Percentiles rank a stretch among this genome's conserved stretches.
phyloP scores from a whole-genome alignment of 1,140 invertebrate species.

The Megathymus violae region DNA sequence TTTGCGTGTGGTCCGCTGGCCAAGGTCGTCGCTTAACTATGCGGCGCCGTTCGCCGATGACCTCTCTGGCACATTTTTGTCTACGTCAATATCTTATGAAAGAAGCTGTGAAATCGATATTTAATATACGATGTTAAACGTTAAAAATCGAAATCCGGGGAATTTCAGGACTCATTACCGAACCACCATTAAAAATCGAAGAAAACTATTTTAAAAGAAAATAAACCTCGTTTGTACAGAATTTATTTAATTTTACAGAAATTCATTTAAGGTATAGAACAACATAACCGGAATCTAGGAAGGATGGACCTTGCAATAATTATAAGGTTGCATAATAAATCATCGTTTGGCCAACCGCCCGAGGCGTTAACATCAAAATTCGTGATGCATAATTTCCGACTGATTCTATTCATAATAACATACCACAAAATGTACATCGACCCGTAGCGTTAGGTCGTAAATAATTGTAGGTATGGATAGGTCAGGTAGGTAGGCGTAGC shows the following conservation, averaged over 20 bases:
- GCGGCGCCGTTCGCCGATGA: conserved; percentile 51
- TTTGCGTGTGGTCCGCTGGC: conserved; percentile 51
- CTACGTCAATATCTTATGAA: conserved; percentile 39
- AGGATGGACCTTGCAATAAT: conserved; percentile 21
- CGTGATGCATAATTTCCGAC: background rate
- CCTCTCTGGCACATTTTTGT: conserved; percentile 58
- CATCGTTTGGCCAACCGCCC: conserved; percentile 4
- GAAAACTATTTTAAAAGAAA: no score
- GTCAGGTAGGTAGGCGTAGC: conserved; percentile 51
- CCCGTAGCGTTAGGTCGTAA: conserved; percentile 11
- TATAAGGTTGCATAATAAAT: conserved; percentile 25
- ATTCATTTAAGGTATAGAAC: background rate
- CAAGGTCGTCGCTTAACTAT: conserved; percentile 55
- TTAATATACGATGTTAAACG: no score
- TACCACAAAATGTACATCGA: background rate
- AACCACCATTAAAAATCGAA: no score
- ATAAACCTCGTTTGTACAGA: no score
- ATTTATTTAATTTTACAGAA: no score
- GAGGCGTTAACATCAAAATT: conserved; percentile 12
- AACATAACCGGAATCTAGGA: background rate
- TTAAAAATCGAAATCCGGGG: background rate
- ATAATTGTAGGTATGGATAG: conserved; percentile 48
- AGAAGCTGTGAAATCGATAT: conserved; percentile 41
- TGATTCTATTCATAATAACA: conserved; percentile 6
- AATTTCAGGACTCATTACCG: background rate